Conservation (phyloP, 2,888 invertebrate genomes). For the Pandemis corylana region DNA sequence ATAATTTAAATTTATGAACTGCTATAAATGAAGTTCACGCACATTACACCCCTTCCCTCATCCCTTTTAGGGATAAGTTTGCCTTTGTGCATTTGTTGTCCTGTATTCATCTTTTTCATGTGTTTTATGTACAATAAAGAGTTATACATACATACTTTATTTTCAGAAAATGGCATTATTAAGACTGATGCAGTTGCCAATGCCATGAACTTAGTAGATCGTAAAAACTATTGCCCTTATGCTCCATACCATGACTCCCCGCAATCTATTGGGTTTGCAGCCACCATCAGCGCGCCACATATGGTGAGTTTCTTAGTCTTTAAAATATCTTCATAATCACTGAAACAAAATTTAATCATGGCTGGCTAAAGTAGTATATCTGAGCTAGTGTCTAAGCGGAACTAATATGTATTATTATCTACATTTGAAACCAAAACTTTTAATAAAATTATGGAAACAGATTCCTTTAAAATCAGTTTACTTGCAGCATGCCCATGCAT, state of each 20-base stretch:
- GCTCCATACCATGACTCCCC: slow-evolving; percentile 96
- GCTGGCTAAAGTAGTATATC: too few relatives aligned
- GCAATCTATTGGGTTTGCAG: slow-evolving; percentile 96
- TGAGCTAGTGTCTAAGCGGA: too few relatives aligned
- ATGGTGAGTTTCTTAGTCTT: slow-evolving; percentile 87
- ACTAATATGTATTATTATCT: too few relatives aligned
- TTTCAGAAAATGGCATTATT: slow-evolving; percentile 92
- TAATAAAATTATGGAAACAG: background rate
- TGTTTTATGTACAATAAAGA: too few relatives aligned
- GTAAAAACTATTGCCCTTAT: slow-evolving; percentile 90
- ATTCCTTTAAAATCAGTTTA: slow-evolving; percentile 6
- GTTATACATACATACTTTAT: background rate
- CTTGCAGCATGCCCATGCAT: slow-evolving; percentile 94
- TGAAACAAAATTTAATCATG: too few relatives aligned
- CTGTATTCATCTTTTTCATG: too few relatives aligned
- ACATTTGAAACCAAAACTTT: too few relatives aligned
- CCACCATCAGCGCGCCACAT: slow-evolving; percentile 98
- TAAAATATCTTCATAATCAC: background rate
- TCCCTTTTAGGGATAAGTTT: too few relatives aligned
- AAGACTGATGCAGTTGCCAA: slow-evolving; percentile 89
- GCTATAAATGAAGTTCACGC: background rate
- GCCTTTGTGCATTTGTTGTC: too few relatives aligned
- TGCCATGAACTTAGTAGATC: slow-evolving; percentile 93
- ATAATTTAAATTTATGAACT: background rate
- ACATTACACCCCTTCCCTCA: background rate